Base-by-base conservation (phyloP, 2,888 invertebrate species). In the Phalangium opilio region DNA sequence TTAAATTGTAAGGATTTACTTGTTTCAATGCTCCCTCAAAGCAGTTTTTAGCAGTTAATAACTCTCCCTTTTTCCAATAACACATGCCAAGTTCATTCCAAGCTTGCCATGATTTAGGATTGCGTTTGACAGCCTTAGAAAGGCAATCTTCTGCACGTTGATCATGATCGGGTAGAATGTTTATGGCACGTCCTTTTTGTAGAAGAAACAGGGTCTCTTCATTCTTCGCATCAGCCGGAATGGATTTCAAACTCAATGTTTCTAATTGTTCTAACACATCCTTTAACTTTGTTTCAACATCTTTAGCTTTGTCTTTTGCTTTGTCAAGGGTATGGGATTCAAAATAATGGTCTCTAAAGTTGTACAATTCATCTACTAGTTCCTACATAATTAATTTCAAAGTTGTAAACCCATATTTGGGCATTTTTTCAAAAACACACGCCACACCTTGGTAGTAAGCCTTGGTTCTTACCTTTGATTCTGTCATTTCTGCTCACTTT, bases 11-110 rank as follows among this genome's bases (percentile, higher is more conserved):
- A n/a, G n/a, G n/a, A n/a, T n/a, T n/a, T 46, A 55, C 67, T 59
- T 68, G 66, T 53, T 60, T 62, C 3, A 69, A 57, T 12, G 68
- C 85, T 43, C 81, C 80, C 59, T 78, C 75, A 65, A 87, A 87
- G 64, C 86, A 86, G 58, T 79, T 81, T 60, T 78, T 79, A 0
- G 89, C 84, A 59, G 81, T 81, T 54, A 75, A 73, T 5, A 83
- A 69, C 61, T 87, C 82, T 61, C 79, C 76, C 61, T 81, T 82
- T 66, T 87, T 87, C 80, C 84, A 86, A 63, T 83, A 84, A 61
- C 81, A 82, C 64, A 86, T 85, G 1, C 89, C 89, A 1, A 90
- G 70, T 63, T 86, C 81, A 62, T 86, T 86, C 87, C 87, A 89
- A 0, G 85, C 85, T 45, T 80, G 79, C 0, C 81, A 75, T 46